Conservation (phyloP, 2,113 vertebrate species). For the cat (Felis catus) region F.catus_Fca126_mat1.0 CM031413.1:58659001-58659500, state of each 20-base stretch:
- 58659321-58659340: not conserved
- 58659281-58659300: not conserved
- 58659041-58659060: slow-evolving; percentile 14
- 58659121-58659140: slow-evolving; percentile 52
- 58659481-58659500: not conserved
- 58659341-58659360: not conserved
- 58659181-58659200: too few species aligned
- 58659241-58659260: not conserved
- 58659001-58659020: slow-evolving; percentile 43
- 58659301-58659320: not conserved
- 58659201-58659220: not conserved
- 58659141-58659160: not conserved
- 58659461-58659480: not conserved
- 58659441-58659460: not conserved
- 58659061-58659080: slow-evolving; percentile 70
- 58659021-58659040: not conserved
- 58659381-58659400: not conserved
- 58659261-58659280: not conserved
- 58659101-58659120: slow-evolving; percentile 51
- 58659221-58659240: not conserved
- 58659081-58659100: slow-evolving; percentile 60
- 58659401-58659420: not conserved
- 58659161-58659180: too few species aligned
- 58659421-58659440: not conserved
- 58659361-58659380: too few species aligned